These are phyloP conservation scores for Pseudococcus jackbeardsleyi DNA, from an alignment of 2,888 invertebrate species.

Conservation along the genomic window DNA sequence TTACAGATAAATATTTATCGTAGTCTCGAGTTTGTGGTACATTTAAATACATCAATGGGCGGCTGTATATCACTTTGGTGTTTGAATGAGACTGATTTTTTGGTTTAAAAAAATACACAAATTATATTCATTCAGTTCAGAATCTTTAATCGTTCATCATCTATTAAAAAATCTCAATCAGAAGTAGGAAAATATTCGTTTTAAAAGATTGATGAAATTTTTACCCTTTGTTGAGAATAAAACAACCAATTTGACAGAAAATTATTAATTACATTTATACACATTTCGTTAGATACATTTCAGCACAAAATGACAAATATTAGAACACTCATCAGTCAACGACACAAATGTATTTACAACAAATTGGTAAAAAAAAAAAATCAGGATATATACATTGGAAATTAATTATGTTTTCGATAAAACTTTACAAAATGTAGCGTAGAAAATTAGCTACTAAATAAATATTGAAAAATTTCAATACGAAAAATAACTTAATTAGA, in stretches of 20 bases:
- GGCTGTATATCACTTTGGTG: not conserved
- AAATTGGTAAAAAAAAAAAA: slow-evolving; percentile 5
- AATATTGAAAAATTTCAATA: not conserved
- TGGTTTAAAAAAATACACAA: not conserved
- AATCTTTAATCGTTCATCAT: too few relatives aligned
- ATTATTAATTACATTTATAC: slow-evolving; percentile 9
- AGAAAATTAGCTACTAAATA: not conserved
- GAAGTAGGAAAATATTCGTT: too few relatives aligned
- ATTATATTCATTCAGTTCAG: too few relatives aligned
- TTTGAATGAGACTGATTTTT: not conserved
- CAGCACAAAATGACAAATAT: slow-evolving; percentile 7
- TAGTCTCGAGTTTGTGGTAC: slow-evolving; percentile 19
- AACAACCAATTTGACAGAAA: not conserved
- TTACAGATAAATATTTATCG: not conserved
- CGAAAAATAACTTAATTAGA: not conserved
- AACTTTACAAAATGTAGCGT: not conserved
- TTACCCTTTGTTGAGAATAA: not conserved
- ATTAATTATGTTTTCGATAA: not conserved
- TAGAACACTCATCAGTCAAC: not conserved
- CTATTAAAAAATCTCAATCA: too few relatives aligned
- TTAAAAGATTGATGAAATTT: too few relatives aligned
- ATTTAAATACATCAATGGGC: slow-evolving; percentile 48
- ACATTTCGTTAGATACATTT: not conserved
- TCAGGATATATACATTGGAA: not conserved
- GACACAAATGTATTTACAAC: not conserved